Percentiles rank a stretch among this genome's conserved stretches.
These are phyloP conservation scores for Gymnarchus niloticus DNA, from an alignment of 2,113 vertebrate genomes.

Conservation along the genomic window DNA sequence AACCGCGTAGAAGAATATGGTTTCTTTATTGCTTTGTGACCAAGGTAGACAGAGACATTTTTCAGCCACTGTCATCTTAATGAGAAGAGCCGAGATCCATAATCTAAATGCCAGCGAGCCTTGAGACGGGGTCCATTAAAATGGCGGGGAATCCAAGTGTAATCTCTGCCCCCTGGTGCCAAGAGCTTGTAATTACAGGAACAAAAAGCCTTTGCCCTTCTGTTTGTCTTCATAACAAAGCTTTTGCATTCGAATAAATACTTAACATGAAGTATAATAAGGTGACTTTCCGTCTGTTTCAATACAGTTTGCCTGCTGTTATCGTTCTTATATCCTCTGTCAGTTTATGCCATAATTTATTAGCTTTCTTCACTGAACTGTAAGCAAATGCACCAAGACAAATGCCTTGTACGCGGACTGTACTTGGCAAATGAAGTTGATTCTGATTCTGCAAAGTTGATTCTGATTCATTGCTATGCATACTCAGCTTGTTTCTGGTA, in stretches of 20 bases:
- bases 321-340: background rate
- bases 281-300: background rate
- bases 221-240: background rate
- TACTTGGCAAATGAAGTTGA: too few species aligned
- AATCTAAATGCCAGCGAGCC: slow-evolving; percentile 35
- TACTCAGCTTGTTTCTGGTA: background rate
- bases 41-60: slow-evolving; percentile 42
- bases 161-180: slow-evolving; percentile 60
- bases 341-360: background rate
- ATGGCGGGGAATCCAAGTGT: slow-evolving; percentile 41
- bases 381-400: too few species aligned
- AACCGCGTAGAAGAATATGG: slow-evolving; percentile 33
- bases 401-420: too few species aligned
- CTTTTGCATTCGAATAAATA: background rate
- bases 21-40: slow-evolving; percentile 47
- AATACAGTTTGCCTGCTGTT: background rate
- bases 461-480: background rate
- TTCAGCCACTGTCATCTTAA: slow-evolving; percentile 41
- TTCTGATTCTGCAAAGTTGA: too few species aligned
- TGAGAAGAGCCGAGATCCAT: slow-evolving; percentile 37
- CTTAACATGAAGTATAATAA: background rate
- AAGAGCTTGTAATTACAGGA: background rate
- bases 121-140: background rate
- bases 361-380: too few species aligned
- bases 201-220: background rate